Evolutionary conservation across 2,797 vertebrate genomes (phyloP).

Genomic region (Galagoides demidoff): DNA sequence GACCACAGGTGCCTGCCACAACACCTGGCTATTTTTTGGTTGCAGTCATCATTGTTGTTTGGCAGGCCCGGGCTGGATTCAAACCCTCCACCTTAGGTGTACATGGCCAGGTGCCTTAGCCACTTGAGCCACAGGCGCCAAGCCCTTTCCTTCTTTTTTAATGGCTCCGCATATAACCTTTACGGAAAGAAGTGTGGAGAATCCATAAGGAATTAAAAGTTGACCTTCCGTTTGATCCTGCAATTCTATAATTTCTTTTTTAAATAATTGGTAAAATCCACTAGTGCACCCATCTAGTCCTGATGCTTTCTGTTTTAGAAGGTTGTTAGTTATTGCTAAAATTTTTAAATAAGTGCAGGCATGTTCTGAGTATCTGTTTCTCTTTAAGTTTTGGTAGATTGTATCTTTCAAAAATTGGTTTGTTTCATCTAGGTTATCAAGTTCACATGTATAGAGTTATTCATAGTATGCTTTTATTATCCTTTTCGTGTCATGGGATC

Average conservation of each 20-base stretch:
- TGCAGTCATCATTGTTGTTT: no score
- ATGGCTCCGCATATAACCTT: no score
- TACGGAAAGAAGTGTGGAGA: no score
- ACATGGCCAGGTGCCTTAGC: no score
- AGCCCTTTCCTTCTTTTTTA: no score
- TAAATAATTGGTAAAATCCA: background rate
- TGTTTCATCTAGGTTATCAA: background rate
- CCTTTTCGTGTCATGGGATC: background rate
- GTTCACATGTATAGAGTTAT: background rate
- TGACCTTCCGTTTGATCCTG: no score
- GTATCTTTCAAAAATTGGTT: slow-evolving; percentile 24
- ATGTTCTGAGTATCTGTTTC: background rate
- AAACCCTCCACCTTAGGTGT: no score
- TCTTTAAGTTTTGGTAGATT: background rate
- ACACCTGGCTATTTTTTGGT: no score
- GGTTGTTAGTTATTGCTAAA: background rate
- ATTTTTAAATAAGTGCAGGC: background rate
- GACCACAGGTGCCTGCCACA: no score
- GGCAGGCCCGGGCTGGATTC: no score
- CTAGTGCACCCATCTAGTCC: background rate
- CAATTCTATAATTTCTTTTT: background rate
- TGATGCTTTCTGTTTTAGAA: background rate
- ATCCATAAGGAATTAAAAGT: no score
- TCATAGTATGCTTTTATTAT: background rate
- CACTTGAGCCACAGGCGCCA: no score